Evolutionary conservation across 2,113 vertebrate genomes (phyloP), one percentile per base, ranked within the genome.

Genomic region (Pachypanchax playfairii): DNA sequence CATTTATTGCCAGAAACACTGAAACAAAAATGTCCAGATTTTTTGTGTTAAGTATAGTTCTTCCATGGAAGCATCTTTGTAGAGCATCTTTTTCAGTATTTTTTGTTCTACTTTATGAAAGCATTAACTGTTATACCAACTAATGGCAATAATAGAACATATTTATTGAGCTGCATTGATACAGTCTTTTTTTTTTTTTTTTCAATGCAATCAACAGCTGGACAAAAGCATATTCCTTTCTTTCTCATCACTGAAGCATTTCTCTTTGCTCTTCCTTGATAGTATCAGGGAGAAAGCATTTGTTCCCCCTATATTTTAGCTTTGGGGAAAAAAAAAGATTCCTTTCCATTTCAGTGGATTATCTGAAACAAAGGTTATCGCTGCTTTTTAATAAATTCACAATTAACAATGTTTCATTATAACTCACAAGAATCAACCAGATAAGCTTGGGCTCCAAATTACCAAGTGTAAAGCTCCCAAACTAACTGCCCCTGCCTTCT

Each of bases 341-440:
- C 39, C n/a, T 8, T 54, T 60, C 43, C 52, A 54, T 75, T 69
- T 59, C 31, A 52, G 36, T 46, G 58, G 61, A 78, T 84, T 75
- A 69, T 25, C 76, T 73, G 24, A 70, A 64, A 71, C 54, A 77
- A 87, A 80, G 74, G 71, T 80, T 66, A 80, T 74, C 39, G 1
- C 17, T 41, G 26, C 31, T 33, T 78, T 74, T 68, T 50, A 50
- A 74, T 80, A 62, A 73, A 56, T 38, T 31, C 42, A 48, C 28
- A 47, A 52, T 56, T 53, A 70, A 64, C 48, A 52, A 65, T 61
- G n/a, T 72, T 83, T 72, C 55, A 70, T 66, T 5, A 3, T 29
- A 51, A 67, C 68, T 62, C 60, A 58, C 33, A 69, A 51, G 60
- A 55, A 84, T 65, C 71, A 69, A 64, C 22, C 24, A 42, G 66